Conservation (phyloP, 2,888 invertebrate species). For the Selenia dentaria region DNA sequence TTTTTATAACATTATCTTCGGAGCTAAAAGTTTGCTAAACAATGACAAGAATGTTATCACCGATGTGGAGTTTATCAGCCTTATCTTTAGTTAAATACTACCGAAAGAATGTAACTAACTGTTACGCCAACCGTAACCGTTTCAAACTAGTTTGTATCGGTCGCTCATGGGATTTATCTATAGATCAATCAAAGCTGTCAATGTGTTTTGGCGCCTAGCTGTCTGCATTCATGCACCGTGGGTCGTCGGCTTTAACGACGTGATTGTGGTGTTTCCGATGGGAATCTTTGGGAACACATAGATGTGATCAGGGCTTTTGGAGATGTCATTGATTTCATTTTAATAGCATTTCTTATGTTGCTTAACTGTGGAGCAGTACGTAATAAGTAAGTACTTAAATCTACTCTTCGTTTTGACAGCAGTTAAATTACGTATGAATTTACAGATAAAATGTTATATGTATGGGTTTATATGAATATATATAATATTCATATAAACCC, state of each 20-base stretch:
- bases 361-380: too few species aligned
- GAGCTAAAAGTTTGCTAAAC: too few species aligned
- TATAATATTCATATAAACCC: too few species aligned
- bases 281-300: slow-evolving; percentile 16
- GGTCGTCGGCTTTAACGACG: slow-evolving; percentile 53
- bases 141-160: slow-evolving; percentile 24
- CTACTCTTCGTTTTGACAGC: too few species aligned
- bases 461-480: too few species aligned
- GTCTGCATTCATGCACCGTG: slow-evolving; percentile 57
- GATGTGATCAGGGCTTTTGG: slow-evolving; percentile 8
- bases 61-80: not conserved
- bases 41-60: too few species aligned
- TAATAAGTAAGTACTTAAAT: too few species aligned
- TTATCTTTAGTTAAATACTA: not conserved
- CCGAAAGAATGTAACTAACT: slow-evolving; percentile 8
- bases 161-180: slow-evolving; percentile 39
- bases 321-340: slow-evolving; percentile 13
- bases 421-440: too few species aligned
- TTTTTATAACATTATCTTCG: too few species aligned
- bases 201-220: slow-evolving; percentile 67
- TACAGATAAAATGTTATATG: too few species aligned
- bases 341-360: too few species aligned
- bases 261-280: slow-evolving; percentile 25
- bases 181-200: slow-evolving; percentile 66
- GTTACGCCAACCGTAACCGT: slow-evolving; percentile 8